These are phyloP conservation scores for Camarhynchus parvulus DNA, from an alignment of 2,113 vertebrate genomes.

Conservation along the genomic window DNA sequence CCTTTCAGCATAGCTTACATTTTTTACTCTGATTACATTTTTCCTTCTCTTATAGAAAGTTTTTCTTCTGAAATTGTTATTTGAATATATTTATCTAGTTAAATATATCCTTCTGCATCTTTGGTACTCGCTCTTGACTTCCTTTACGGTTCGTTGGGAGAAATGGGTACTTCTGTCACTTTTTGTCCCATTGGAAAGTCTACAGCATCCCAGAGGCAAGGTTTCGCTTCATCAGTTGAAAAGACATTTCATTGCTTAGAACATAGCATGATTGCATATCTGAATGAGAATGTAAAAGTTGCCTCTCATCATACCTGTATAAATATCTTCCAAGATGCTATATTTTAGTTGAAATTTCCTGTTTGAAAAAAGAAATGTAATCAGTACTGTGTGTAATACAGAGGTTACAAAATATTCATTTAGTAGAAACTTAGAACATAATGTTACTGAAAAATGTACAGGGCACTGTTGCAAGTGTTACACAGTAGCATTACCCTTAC, in stretches of 20 bases:
- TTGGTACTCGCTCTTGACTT: rapidly evolving
- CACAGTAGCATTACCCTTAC: not conserved
- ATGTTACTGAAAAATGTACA: not conserved
- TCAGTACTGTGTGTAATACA: not conserved
- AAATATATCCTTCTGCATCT: not conserved
- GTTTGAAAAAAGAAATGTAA: not conserved
- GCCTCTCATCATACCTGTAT: not conserved
- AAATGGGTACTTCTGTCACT: not conserved
- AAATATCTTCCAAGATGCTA: not conserved
- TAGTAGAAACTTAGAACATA: not conserved
- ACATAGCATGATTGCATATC: not conserved
- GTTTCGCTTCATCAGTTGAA: not conserved
- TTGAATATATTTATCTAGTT: not conserved
- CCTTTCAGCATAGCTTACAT: not conserved
- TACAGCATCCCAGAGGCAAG: not conserved
- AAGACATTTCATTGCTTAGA: not conserved
- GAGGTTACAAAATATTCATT: not conserved
- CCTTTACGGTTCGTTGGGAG: not conserved
- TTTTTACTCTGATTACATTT: not conserved
- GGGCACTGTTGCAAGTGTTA: not conserved
- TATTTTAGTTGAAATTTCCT: not conserved
- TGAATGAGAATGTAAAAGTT: not conserved
- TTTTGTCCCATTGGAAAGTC: not conserved
- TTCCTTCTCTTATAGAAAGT: not conserved
- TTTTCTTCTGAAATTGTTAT: not conserved